Percentiles rank a stretch among this genome's conserved stretches.
phyloP scores from a whole-genome alignment of 2,888 invertebrate genomes.

The Scrobipalpa costella region DNA sequence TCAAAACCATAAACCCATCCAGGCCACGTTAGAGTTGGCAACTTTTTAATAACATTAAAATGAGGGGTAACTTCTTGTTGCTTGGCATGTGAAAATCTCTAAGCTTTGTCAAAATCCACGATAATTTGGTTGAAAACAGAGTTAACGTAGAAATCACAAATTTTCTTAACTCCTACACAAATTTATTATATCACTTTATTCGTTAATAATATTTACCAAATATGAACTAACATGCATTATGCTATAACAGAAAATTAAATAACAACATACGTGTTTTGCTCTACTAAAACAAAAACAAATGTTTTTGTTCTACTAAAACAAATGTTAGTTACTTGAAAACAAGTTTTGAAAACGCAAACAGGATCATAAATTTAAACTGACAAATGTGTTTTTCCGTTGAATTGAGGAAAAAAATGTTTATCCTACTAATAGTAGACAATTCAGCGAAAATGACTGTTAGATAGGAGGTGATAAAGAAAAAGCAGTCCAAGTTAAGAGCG shows the following conservation, averaged over 20 bases:
- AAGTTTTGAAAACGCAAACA: background rate
- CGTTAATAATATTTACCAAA: too few species aligned
- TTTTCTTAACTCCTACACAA: too few species aligned
- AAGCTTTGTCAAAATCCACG: too few species aligned
- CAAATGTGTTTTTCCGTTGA: conserved; percentile 8
- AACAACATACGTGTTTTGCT: too few species aligned
- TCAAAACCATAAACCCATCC: background rate
- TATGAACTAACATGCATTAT: too few species aligned
- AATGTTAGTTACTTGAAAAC: background rate
- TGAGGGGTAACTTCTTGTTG: background rate
- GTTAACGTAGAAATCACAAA: too few species aligned
- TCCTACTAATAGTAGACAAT: conserved; percentile 13
- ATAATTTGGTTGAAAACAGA: too few species aligned
- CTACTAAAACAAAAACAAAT: background rate
- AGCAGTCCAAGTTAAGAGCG: background rate
- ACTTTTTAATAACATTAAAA: background rate
- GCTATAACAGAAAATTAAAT: too few species aligned
- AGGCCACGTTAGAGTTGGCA: background rate
- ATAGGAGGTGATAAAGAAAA: conserved; percentile 9
- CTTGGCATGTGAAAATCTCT: background rate
- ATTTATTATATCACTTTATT: too few species aligned
- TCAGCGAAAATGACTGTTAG: conserved; percentile 12
- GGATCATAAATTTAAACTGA: background rate
- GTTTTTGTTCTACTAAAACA: too few species aligned
- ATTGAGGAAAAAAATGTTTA: background rate